Conservation (phyloP, 2,797 vertebrate species). For the Lacerta bilineata region DNA sequence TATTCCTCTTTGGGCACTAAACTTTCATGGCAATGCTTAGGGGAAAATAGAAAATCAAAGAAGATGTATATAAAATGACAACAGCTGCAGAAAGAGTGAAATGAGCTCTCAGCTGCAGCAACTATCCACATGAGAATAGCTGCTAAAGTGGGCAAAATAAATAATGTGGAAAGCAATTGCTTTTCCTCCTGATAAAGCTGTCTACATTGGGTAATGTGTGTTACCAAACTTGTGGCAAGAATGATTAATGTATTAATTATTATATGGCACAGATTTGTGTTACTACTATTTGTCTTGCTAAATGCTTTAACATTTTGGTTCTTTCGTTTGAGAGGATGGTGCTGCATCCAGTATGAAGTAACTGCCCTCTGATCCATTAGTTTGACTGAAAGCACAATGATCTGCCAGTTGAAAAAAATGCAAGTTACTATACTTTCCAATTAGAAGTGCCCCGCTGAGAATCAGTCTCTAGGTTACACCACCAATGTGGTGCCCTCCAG, state of each 20-base stretch:
- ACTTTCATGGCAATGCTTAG: background rate
- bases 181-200: slow-evolving; percentile 16
- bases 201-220: background rate
- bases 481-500: no score
- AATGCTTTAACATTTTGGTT: slow-evolving; percentile 12
- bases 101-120: background rate
- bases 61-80: slow-evolving; percentile 24
- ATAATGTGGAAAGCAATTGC: background rate
- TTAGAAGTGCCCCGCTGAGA: background rate
- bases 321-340: background rate
- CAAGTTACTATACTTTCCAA: background rate
- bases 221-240: slow-evolving; percentile 14
- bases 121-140: slow-evolving; percentile 16
- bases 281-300: slow-evolving; percentile 25
- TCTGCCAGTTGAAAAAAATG: background rate
- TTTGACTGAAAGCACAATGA: background rate
- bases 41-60: slow-evolving; percentile 46
- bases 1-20: slow-evolving; percentile 16
- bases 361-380: background rate
- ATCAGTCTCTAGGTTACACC: background rate
- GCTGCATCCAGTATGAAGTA: background rate
- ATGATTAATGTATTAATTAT: slow-evolving; percentile 41
- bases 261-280: slow-evolving; percentile 19
- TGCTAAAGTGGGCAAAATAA: slow-evolving; percentile 54
- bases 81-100: slow-evolving; percentile 40